Percentiles rank a stretch among this genome's conserved stretches.
Evolutionary conservation across 2,113 vertebrate species (phyloP).

Genomic region (Pheucticus melanocephalus): DNA sequence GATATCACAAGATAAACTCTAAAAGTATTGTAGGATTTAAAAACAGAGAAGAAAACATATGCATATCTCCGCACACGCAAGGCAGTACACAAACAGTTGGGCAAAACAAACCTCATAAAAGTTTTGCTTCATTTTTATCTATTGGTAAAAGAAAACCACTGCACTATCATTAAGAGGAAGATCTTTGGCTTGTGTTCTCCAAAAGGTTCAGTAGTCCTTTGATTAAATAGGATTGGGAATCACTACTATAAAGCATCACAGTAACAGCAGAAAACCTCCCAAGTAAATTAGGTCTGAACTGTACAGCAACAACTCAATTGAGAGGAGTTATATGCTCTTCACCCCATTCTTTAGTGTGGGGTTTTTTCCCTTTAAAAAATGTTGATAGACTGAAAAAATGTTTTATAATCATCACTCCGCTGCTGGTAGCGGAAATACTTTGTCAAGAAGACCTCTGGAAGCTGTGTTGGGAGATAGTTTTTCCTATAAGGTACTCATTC

Average conservation of each 20-base stretch:
- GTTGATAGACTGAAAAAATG: not conserved
- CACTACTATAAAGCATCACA: not conserved
- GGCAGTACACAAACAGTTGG: not conserved
- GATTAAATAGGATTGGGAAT: not conserved
- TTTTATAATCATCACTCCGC: not conserved
- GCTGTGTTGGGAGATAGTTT: not conserved
- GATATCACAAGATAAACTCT: not conserved
- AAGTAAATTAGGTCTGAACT: not conserved
- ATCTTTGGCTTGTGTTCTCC: not conserved
- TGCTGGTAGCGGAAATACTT: not conserved
- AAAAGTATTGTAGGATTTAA: not conserved
- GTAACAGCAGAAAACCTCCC: not conserved
- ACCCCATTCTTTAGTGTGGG: not conserved
- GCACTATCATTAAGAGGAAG: not conserved
- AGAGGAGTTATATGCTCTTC: conserved; percentile 16
- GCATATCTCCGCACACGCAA: not conserved
- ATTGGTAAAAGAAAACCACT: not conserved
- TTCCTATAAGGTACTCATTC: not conserved
- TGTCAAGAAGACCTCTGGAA: not conserved
- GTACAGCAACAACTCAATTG: not conserved
- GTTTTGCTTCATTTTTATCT: not conserved
- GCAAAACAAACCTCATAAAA: not conserved
- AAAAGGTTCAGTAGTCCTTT: not conserved
- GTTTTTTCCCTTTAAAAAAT: not conserved
- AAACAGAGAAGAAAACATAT: not conserved